Conservation (phyloP, 2,113 vertebrate genomes). For the Urocitellus parryii region DNA sequence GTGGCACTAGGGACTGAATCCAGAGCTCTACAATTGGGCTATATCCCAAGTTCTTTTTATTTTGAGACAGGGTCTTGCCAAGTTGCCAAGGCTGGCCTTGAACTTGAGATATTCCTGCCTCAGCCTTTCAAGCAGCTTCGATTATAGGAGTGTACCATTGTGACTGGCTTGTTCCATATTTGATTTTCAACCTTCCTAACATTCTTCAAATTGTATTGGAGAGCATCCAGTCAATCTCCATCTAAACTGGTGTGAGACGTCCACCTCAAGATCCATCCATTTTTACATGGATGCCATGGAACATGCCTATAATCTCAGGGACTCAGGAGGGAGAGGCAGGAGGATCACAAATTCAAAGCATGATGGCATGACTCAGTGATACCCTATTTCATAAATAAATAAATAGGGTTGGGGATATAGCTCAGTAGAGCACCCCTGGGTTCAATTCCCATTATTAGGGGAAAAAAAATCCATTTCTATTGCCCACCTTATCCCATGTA, state of each 20-base stretch:
- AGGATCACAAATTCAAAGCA: too few relatives aligned
- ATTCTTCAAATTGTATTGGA: neutral
- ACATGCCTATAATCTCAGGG: too few relatives aligned
- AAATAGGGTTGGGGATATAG: neutral
- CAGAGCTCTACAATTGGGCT: neutral
- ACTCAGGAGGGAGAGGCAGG: too few relatives aligned
- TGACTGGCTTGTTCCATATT: neutral
- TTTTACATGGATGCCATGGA: neutral
- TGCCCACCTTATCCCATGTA: neutral
- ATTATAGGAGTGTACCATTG: neutral
- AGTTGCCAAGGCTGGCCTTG: neutral
- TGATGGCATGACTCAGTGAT: too few relatives aligned
- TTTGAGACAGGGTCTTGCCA: neutral
- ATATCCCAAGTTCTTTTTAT: neutral
- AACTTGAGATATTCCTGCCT: neutral
- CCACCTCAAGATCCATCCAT: neutral
- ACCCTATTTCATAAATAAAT: too few relatives aligned
- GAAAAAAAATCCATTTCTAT: neutral
- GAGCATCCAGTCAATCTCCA: neutral
- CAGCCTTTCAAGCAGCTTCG: neutral
- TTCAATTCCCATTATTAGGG: neutral
- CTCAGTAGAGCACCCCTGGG: neutral
- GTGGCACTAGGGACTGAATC: neutral
- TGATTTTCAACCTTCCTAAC: neutral
- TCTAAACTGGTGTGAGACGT: constrained; percentile 1